These are phyloP conservation scores for Zelostemma sp. DNA, from an alignment of 1,140 invertebrate species.

Conservation along the genomic window DNA sequence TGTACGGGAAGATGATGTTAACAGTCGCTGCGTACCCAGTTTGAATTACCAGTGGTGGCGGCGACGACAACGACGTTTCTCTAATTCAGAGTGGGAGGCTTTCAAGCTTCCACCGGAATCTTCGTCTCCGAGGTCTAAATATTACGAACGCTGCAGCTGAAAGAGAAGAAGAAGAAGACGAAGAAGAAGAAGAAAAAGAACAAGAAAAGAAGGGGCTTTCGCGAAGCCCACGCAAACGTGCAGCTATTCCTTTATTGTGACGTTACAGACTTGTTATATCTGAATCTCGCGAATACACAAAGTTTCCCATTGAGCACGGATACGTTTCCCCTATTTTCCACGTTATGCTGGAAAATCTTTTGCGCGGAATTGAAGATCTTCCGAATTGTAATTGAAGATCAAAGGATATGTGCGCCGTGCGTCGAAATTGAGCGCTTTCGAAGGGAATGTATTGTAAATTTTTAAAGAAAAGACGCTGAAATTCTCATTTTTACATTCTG, in stretches of 20 bases:
- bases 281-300: too few species aligned
- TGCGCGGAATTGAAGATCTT: too few species aligned
- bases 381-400: too few species aligned
- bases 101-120: background rate
- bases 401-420: too few species aligned
- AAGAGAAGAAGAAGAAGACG: background rate
- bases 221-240: background rate
- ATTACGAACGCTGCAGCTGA: background rate
- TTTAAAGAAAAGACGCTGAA: too few species aligned
- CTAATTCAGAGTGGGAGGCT: background rate
- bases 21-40: background rate
- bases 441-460: too few species aligned
- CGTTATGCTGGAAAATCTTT: too few species aligned
- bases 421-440: too few species aligned
- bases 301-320: too few species aligned
- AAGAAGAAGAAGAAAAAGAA: background rate
- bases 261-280: background rate
- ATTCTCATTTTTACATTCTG: too few species aligned
- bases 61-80: background rate
- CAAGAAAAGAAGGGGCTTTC: background rate
- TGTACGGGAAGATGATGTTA: background rate
- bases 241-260: slow-evolving; percentile 1
- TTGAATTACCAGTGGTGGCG: background rate
- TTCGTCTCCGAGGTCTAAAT: background rate
- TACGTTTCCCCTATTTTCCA: too few species aligned